phyloP scores from a whole-genome alignment of 2,113 vertebrate species.

The Desmodus rotundus region DNA sequence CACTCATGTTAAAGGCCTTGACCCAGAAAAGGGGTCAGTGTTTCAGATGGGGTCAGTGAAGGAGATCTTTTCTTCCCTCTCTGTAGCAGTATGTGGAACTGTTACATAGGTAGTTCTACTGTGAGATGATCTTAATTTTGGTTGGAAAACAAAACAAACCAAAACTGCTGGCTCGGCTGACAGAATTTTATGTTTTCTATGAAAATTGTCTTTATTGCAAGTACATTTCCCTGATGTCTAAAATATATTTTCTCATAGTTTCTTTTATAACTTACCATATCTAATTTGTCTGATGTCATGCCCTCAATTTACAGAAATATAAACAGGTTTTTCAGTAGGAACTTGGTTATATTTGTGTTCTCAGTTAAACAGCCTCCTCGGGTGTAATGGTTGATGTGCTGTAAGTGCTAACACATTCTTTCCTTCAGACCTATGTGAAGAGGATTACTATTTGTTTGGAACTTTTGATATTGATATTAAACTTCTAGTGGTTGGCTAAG shows the following conservation, averaged over 20 bases:
- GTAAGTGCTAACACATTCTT: neutral
- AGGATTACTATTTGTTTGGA: neutral
- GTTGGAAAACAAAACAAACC: no score
- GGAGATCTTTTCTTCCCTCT: neutral
- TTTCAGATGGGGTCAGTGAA: neutral
- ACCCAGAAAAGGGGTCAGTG: neutral
- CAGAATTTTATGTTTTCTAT: constrained; percentile 6
- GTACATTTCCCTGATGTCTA: neutral
- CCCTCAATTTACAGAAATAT: constrained; percentile 27
- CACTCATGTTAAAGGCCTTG: neutral
- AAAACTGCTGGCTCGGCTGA: neutral
- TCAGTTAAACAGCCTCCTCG: neutral
- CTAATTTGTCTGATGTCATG: neutral
- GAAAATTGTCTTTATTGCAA: neutral
- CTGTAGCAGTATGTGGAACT: no score
- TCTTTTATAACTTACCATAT: neutral
- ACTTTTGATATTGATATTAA: neutral
- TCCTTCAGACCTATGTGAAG: neutral
- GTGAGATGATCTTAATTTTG: neutral
- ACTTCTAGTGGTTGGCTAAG: neutral
- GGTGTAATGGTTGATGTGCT: neutral
- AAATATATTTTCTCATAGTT: neutral
- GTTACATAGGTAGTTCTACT: neutral
- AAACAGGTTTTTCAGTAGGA: neutral
- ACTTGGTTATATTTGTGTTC: neutral